Evolutionary conservation across 92 coral and sea anemone genomes (phyloP).

Genomic region (Pocillopora meandrina): DNA sequence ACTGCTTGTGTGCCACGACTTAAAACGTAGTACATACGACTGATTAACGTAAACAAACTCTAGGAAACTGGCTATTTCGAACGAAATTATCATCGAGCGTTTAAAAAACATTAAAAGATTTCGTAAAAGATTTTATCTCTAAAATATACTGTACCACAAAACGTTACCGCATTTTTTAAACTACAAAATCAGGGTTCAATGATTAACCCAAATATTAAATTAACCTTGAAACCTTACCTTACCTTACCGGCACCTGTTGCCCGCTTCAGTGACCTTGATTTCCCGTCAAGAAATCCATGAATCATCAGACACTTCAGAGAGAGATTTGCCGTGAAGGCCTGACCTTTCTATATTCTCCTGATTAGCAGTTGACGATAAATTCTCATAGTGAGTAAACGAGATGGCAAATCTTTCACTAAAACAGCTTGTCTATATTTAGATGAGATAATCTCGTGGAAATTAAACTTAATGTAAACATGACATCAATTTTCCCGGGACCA

Average conservation of each 20-base stretch:
- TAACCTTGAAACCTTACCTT: conserved; percentile 32
- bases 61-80: too few species aligned
- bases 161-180: neutral
- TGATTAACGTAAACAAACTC: too few species aligned
- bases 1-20: too few species aligned
- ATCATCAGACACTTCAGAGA: too few species aligned
- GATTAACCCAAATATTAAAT: conserved; percentile 1
- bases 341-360: neutral
- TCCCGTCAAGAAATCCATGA: conserved; percentile 19
- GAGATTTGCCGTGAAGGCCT: neutral
- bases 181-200: neutral
- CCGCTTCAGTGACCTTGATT: conserved; percentile 36
- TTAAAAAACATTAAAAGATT: neutral
- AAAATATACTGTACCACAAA: neutral
- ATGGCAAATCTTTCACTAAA: neutral
- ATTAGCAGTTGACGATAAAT: neutral
- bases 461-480: conserved; percentile 30
- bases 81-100: too few species aligned
- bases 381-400: neutral
- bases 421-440: conserved; percentile 6
- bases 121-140: neutral
- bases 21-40: too few species aligned
- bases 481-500: too few species aligned
- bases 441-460: conserved; percentile 43
- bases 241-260: conserved; percentile 26